These are phyloP conservation scores for Parnassius apollo DNA, from an alignment of 2,888 invertebrate genomes.

Conservation along the genomic window DNA sequence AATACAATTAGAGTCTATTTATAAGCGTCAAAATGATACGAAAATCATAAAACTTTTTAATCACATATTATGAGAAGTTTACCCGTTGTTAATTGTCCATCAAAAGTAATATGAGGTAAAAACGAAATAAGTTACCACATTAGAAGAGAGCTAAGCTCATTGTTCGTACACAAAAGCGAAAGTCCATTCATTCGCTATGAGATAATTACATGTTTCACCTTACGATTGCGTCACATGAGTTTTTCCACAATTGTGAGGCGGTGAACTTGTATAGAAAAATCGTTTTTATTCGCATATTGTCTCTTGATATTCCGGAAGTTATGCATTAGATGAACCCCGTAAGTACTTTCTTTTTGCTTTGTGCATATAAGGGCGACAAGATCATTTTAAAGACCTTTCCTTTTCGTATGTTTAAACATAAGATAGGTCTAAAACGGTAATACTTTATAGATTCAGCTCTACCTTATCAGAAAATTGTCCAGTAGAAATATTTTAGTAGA, in stretches of 20 bases:
- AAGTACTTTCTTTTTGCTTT: conserved; percentile 10
- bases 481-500: background rate
- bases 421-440: background rate
- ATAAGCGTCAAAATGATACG: no score
- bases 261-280: conserved; percentile 55
- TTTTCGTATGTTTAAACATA: background rate
- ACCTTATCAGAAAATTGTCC: background rate
- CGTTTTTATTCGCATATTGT: conserved; percentile 49
- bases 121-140: conserved; percentile 60
- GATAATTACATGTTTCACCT: conserved; percentile 78
- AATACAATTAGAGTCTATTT: no score
- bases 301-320: conserved; percentile 53
- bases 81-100: conserved; percentile 35
- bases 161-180: conserved; percentile 78
- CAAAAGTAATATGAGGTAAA: conserved; percentile 56
- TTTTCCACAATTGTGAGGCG: conserved; percentile 69
- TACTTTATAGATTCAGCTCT: background rate
- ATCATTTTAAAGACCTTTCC: background rate
- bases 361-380: background rate
- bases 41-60: no score
- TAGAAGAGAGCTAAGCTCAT: conserved; percentile 64
- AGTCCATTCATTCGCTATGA: conserved; percentile 73
- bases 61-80: conserved; percentile 15
- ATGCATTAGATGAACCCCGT: conserved; percentile 15
- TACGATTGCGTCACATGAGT: conserved; percentile 66